A percentile compares a stretch with the other conserved stretches of the same genome.
These are phyloP conservation scores for Lucinisca nassula DNA, from an alignment of 2,888 invertebrate genomes.

Conservation along the genomic window DNA sequence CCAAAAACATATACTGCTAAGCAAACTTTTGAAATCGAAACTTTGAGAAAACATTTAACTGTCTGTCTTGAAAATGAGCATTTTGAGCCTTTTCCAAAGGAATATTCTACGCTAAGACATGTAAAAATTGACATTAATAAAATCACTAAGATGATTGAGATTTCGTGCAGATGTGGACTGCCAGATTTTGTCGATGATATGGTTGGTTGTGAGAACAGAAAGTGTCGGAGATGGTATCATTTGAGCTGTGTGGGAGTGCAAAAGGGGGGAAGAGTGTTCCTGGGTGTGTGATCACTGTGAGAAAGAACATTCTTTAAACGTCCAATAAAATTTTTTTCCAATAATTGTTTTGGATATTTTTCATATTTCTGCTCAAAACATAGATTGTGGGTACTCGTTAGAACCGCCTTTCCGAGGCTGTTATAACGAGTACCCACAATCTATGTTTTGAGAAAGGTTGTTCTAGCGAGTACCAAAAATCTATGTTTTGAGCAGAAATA, in stretches of 20 bases:
- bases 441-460: too few relatives aligned
- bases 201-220: slow-evolving; percentile 3
- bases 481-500: too few relatives aligned
- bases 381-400: too few relatives aligned
- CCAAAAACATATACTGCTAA: neutral
- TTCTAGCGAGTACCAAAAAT: too few relatives aligned
- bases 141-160: neutral
- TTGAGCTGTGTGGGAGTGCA: neutral
- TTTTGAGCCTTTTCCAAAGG: neutral
- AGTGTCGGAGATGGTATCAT: neutral
- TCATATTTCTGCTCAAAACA: too few relatives aligned
- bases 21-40: neutral
- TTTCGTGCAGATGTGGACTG: neutral
- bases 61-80: neutral
- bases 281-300: too few relatives aligned
- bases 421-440: too few relatives aligned
- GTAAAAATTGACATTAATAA: neutral
- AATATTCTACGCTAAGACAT: neutral
- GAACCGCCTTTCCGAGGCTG: too few relatives aligned
- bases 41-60: neutral
- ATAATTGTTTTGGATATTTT: too few relatives aligned
- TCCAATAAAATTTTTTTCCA: too few relatives aligned
- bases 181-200: slow-evolving; percentile 2
- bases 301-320: too few relatives aligned
- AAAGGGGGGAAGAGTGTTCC: too few relatives aligned